Conservation (phyloP, 2,113 vertebrate genomes). For the Equus przewalskii region DNA sequence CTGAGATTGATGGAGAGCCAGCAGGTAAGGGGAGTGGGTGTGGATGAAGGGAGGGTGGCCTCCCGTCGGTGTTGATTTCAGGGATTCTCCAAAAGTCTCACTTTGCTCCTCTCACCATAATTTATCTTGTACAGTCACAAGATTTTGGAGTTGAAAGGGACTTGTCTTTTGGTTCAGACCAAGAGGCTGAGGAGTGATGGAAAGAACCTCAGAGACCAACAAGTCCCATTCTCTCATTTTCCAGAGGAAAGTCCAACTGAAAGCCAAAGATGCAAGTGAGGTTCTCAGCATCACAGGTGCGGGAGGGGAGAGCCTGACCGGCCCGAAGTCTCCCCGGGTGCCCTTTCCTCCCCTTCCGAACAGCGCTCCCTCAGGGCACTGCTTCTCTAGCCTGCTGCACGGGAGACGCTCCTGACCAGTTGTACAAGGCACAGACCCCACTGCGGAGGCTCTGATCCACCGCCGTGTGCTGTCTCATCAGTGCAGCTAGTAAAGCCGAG, state of each 20-base stretch:
- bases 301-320: background rate
- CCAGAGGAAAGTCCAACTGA: background rate
- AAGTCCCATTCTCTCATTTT: background rate
- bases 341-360: background rate
- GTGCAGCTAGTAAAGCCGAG: background rate
- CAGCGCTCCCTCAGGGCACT: rapidly evolving
- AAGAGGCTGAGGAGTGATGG: background rate
- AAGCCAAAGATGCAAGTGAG: background rate
- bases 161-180: background rate
- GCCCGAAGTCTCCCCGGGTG: background rate
- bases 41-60: background rate
- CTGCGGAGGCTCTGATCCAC: background rate
- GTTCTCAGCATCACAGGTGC: background rate
- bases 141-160: background rate
- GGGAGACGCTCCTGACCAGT: background rate
- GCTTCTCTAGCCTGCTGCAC: background rate
- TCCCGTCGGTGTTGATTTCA: background rate
- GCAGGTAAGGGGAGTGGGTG: background rate
- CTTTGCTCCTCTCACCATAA: background rate
- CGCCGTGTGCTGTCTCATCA: background rate
- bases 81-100: background rate
- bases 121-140: background rate
- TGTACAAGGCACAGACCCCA: background rate
- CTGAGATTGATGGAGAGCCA: background rate
- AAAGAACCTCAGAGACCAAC: background rate